Conservation (phyloP, 35 echinoderm and acorn worm genomes). For the Apostichopus parvimensis region DNA sequence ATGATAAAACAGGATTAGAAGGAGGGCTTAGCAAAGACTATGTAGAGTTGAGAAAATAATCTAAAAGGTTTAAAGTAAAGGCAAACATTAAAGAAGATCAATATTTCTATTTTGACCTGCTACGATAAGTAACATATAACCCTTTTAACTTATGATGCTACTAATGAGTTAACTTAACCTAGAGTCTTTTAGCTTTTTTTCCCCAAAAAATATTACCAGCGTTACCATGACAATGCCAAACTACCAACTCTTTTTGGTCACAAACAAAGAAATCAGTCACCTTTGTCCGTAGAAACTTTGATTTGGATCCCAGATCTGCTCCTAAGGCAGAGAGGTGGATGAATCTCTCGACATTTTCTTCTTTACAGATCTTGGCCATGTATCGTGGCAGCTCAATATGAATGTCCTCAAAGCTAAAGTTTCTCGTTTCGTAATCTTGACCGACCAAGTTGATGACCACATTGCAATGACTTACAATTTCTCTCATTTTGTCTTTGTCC, state of each 20-base stretch:
- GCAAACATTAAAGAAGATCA: no score
- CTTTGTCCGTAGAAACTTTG: conserved; percentile 95
- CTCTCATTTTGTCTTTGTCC: conserved; percentile 62
- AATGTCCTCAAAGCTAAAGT: conserved; percentile 88
- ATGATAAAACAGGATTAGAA: neutral
- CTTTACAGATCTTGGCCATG: conserved; percentile 71
- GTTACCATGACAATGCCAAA: no score
- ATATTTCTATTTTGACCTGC: no score
- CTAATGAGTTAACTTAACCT: no score
- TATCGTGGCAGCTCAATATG: conserved; percentile 74
- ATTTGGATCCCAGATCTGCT: conserved; percentile 64
- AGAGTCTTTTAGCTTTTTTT: no score
- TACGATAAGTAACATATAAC: no score
- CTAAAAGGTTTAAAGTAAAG: no score
- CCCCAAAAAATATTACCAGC: no score
- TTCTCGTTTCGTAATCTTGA: conserved; percentile 88
- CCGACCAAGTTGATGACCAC: conserved; percentile 95
- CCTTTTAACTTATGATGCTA: no score
- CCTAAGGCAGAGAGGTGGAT: conserved; percentile 90
- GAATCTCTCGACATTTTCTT: conserved; percentile 75
- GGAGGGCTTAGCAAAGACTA: no score
- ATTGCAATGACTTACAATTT: conserved; percentile 86
- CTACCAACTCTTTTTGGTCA: no score
- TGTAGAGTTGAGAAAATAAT: no score
- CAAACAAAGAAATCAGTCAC: conserved; percentile 42